Evolutionary conservation across 2,797 vertebrate genomes (phyloP), one percentile per base, ranked within the genome.

Genomic region (Rhynchotus rufescens): DNA sequence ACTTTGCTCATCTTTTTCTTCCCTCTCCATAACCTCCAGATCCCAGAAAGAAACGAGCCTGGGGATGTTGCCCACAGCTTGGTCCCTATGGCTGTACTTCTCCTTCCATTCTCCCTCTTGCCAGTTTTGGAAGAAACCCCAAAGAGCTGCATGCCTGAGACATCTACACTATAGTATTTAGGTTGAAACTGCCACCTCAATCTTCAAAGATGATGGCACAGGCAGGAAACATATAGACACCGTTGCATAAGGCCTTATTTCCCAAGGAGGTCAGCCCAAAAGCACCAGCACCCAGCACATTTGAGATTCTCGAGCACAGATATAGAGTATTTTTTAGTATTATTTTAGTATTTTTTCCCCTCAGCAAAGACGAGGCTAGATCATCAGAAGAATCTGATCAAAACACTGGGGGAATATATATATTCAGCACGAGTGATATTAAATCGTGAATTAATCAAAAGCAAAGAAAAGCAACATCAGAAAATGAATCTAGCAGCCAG

Each of bases 1-100:
- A 14, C 15, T 9, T 40, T 1, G 0, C 1, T 5, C 4, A 8
- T 36, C 52, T 11, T 84, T 77, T 54, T 42, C 42, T 80, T 34
- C n/a, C 1, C 42, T 47, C 82, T 85, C 38, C 12, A 30, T 22
- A 49, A 4, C 4, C 7, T 28, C 15, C 19, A 32, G 15, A 17
- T 75, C 10, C 25, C 26, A 36, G n/a, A 73, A n/a, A 36, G n/a
- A 73, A n/a, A 60, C 4, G 16, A 47, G 25, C 32, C n/a, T 67
- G 19, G 67, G 83, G 74, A 17, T 67, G 9, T 22, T 67, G 11
- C 49, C 34, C 0, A 0, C 12, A 20, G 3, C 42, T 16, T 74
- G 19, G 23, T 7, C 56, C 56, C 22, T 49, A 49, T 49, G 47
- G 47, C 30, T 1, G 5, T 15, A 30, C 12, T 9, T 51, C 25